Evolutionary conservation across 2,113 vertebrate genomes (phyloP).

Genomic region (Aegotheles bennettii): DNA sequence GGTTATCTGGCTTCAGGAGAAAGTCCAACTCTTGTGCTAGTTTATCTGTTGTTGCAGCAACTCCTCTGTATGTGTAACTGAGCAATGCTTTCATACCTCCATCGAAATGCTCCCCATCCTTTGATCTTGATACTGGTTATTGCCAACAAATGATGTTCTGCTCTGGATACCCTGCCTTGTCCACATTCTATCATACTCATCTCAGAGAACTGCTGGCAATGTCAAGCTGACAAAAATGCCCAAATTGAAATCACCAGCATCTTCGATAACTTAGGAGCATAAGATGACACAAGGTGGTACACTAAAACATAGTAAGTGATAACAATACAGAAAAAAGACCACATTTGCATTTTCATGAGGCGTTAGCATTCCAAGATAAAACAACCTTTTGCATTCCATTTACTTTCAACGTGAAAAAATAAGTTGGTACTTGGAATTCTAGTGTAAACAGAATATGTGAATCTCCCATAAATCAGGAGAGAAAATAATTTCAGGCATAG

Average conservation of each 20-base stretch:
- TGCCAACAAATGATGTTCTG: not conserved
- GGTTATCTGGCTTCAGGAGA: not conserved
- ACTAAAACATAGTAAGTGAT: not conserved
- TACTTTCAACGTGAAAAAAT: not conserved
- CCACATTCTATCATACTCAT: not conserved
- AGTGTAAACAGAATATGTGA: not conserved
- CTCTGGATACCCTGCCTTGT: not conserved
- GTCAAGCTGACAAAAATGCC: not conserved
- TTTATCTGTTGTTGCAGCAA: not conserved
- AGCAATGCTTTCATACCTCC: not conserved
- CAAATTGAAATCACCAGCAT: not conserved
- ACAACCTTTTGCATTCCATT: not conserved
- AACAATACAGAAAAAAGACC: not conserved
- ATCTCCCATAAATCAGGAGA: not conserved
- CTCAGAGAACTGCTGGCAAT: not conserved
- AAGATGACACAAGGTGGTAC: not conserved
- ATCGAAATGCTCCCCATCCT: not conserved
- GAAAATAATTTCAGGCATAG: constrained; percentile 6
- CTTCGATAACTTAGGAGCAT: not conserved
- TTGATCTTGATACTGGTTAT: not conserved
- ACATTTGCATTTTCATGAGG: not conserved
- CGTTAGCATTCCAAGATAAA: not conserved
- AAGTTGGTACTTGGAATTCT: not conserved
- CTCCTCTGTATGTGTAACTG: not conserved
- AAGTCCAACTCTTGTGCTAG: not conserved